Evolutionary conservation across 2,797 vertebrate genomes (phyloP).

Genomic region (Schizothorax lantsangensis): DNA sequence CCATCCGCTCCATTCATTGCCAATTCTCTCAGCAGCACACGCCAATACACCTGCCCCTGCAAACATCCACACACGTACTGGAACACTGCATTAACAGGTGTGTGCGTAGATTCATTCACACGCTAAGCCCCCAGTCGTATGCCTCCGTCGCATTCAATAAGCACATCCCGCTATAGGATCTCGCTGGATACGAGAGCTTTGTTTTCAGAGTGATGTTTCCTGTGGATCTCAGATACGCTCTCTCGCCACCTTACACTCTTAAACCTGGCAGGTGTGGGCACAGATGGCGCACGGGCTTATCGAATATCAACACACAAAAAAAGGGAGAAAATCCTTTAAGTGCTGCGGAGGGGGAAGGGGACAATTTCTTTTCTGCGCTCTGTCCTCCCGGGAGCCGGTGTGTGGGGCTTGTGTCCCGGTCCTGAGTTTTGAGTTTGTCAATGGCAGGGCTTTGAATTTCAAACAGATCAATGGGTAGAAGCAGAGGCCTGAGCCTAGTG

Average conservation of each 20-base stretch:
- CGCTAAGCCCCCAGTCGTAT: not conserved
- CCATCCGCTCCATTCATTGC: slow-evolving; percentile 76
- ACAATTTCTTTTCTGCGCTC: not conserved
- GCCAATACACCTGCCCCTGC: slow-evolving; percentile 54
- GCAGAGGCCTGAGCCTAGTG: slow-evolving; percentile 66
- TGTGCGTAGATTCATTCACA: slow-evolving; percentile 38
- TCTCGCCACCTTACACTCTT: slow-evolving; percentile 30
- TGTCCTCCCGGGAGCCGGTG: slow-evolving; percentile 4
- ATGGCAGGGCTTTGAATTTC: slow-evolving; percentile 75
- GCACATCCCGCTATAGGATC: slow-evolving; percentile 21
- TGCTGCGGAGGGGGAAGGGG: slow-evolving; percentile 10
- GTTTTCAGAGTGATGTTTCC: slow-evolving; percentile 29
- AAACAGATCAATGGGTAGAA: slow-evolving; percentile 79
- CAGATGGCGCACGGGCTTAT: slow-evolving; percentile 42
- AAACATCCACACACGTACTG: slow-evolving; percentile 38
- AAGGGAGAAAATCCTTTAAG: slow-evolving; percentile 25
- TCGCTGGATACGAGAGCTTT: slow-evolving; percentile 21
- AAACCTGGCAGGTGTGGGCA: slow-evolving; percentile 53
- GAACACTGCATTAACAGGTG: slow-evolving; percentile 49
- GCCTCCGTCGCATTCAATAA: slow-evolving; percentile 35
- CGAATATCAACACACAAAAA: slow-evolving; percentile 35
- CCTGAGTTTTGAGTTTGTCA: slow-evolving; percentile 63
- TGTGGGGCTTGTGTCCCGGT: slow-evolving; percentile 39
- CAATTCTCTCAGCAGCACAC: slow-evolving; percentile 62
- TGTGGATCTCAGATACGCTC: slow-evolving; percentile 5